Base-by-base conservation (phyloP, 1,140 invertebrate species). In the Hypsibius dujardini region DNA sequence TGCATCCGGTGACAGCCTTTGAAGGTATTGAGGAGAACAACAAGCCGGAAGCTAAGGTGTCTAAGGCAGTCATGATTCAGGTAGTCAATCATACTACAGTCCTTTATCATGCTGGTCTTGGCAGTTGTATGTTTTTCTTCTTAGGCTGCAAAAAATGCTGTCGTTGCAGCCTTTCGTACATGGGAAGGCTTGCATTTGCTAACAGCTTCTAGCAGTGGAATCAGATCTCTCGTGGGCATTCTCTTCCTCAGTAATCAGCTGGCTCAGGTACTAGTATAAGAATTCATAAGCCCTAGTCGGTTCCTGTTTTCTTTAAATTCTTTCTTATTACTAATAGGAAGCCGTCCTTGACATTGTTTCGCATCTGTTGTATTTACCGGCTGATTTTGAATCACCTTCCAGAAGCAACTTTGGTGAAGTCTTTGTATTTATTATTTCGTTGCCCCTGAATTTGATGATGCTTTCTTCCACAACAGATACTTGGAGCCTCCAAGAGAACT, bases 321-420 rank as follows among this genome's bases (percentile, higher is more conserved):
- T 28, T 28, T 28, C 28, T 28, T 28, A 28, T 28, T 28, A 28
- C 28, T 28, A 28, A 28, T 42, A 67, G 62, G 62, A 67, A 67
- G 62, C 62, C 7, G 62, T 67, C 3, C 42, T 67, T 3, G 62
- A 67, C 42, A 67, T 67, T 67, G 42, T 67, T 15, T 67, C 62
- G 3, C 12, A 67, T 12, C 42, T 67, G 3, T 45, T 67, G 12
- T 67, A 15, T 42, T 15, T 67, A 15, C 12, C 62, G 12, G 42
- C 3, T 12, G 62, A 67, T 56, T 56, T 12, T 56, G 50, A 67
- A 42, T 67, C 62, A 3, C 7, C 12, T 28, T 28, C 28, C 28
- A 28, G 28, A 28, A 28, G 28, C 28, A 28, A 28, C 28, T 28
- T 28, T 28, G 28, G 28, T 28, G 28, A 28, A 28, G 28, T 28